A percentile compares a stretch with the other conserved stretches of the same genome.
phyloP scores from a whole-genome alignment of 2,888 invertebrate species.

The Timandra comae region DNA sequence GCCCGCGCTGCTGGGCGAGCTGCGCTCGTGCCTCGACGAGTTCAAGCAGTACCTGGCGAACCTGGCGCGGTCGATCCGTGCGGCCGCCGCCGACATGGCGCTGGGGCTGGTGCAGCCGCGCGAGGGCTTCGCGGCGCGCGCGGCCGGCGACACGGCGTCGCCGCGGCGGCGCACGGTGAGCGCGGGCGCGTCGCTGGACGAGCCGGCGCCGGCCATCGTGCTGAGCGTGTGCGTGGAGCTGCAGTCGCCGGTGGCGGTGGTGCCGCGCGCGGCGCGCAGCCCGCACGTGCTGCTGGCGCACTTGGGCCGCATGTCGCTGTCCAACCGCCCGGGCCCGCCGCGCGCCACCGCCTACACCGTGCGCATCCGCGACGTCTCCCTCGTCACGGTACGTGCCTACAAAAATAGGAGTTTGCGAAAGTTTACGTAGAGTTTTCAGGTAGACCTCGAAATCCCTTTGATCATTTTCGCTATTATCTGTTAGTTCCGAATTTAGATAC shows the following conservation, averaged over 20 bases:
- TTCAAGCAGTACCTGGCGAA: conserved; percentile 92
- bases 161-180: conserved; percentile 62
- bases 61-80: conserved; percentile 89
- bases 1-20: conserved; percentile 88
- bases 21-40: conserved; percentile 92
- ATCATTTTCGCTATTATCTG: too few relatives aligned
- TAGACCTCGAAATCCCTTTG: too few relatives aligned
- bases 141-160: conserved; percentile 61
- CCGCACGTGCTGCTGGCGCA: conserved; percentile 92
- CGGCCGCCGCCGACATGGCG: conserved; percentile 96
- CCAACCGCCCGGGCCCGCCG: conserved; percentile 60
- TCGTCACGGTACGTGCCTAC: conserved; percentile 80
- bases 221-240: conserved; percentile 84
- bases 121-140: conserved; percentile 45
- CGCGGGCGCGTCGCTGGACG: conserved; percentile 60
- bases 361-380: conserved; percentile 90
- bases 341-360: conserved; percentile 74
- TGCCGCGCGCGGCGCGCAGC: conserved; percentile 87
- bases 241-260: conserved; percentile 93
- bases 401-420: not conserved
- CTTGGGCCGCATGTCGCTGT: conserved; percentile 89
- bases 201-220: conserved; percentile 55
- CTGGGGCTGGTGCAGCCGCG: conserved; percentile 85
- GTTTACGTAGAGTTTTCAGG: too few relatives aligned
- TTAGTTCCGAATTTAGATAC: too few relatives aligned